These are phyloP conservation scores for Rhynchopsitta pachyrhyncha DNA, from an alignment of 2,113 vertebrate species.

Conservation along the genomic window DNA sequence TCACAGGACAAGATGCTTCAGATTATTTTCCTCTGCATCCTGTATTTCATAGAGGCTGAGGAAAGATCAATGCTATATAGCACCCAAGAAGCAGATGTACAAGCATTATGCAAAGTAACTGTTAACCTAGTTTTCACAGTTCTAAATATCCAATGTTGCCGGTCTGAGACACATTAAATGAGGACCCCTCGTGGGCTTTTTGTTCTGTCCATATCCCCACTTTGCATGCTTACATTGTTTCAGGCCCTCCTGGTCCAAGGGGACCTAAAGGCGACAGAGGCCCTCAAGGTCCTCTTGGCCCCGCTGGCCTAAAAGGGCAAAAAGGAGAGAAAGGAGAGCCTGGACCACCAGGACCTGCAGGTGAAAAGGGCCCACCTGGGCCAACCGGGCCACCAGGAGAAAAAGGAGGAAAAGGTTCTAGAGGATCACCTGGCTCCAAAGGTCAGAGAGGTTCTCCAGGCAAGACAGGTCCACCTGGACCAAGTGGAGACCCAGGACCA, in stretches of 20 bases:
- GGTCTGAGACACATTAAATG: background rate
- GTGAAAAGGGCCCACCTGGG: constrained; percentile 86
- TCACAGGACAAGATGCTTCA: background rate
- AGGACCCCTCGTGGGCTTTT: background rate
- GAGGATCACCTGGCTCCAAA: constrained; percentile 88
- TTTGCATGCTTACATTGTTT: constrained; percentile 59
- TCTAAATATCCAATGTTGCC: background rate
- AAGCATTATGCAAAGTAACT: background rate
- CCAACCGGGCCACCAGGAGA: constrained; percentile 84
- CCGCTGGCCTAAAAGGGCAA: constrained; percentile 87
- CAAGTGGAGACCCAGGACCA: constrained; percentile 86
- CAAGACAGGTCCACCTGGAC: constrained; percentile 85
- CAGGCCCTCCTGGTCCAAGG: constrained; percentile 93
- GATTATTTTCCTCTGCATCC: background rate
- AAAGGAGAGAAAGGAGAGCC: constrained; percentile 88
- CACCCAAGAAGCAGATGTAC: background rate
- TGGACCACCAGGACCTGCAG: constrained; percentile 82
- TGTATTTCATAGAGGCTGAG: background rate
- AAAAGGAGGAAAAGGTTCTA: constrained; percentile 86
- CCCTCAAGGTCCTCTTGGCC: constrained; percentile 82
- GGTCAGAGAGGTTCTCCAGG: constrained; percentile 93
- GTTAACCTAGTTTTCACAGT: background rate
- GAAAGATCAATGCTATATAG: background rate
- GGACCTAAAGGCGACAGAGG: constrained; percentile 93
- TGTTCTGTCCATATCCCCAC: background rate